Evolutionary conservation across 1,140 invertebrate species (phyloP).

Genomic region (Grapholita molesta): DNA sequence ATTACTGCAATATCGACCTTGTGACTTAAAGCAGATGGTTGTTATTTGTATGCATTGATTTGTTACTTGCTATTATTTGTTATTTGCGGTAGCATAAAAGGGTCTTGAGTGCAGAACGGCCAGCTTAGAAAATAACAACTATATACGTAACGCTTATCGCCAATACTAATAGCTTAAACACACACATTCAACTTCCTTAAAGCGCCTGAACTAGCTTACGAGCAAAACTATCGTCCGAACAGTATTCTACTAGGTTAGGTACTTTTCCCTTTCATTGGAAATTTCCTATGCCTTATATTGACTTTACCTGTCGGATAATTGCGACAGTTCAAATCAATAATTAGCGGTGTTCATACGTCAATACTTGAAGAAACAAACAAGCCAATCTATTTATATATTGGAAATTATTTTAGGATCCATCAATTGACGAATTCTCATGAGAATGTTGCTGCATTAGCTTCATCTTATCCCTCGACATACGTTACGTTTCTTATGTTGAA

Average conservation of each 20-base stretch:
- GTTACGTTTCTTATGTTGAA: neutral
- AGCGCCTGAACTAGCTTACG: neutral
- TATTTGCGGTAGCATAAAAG: no score
- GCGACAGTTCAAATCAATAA: neutral
- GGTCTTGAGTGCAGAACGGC: no score
- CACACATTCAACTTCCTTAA: neutral
- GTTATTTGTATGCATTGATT: no score
- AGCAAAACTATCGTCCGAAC: neutral
- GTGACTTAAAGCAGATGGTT: no score
- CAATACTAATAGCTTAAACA: no score
- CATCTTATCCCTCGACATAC: no score
- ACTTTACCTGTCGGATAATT: neutral
- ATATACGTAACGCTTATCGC: no score
- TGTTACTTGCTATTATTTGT: no score
- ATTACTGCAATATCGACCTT: no score
- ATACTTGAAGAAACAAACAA: conserved; percentile 1
- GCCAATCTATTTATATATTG: neutral
- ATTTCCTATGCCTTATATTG: neutral
- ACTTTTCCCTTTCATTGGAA: neutral
- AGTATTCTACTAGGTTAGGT: neutral
- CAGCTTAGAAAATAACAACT: no score
- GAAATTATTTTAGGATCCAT: neutral
- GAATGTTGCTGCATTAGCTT: neutral
- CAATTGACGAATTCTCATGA: neutral
- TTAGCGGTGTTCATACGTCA: neutral